Percentiles rank a stretch among this genome's conserved stretches.
Evolutionary conservation across 2,797 vertebrate genomes (phyloP).

Genomic region (Xyrichtys novacula): DNA sequence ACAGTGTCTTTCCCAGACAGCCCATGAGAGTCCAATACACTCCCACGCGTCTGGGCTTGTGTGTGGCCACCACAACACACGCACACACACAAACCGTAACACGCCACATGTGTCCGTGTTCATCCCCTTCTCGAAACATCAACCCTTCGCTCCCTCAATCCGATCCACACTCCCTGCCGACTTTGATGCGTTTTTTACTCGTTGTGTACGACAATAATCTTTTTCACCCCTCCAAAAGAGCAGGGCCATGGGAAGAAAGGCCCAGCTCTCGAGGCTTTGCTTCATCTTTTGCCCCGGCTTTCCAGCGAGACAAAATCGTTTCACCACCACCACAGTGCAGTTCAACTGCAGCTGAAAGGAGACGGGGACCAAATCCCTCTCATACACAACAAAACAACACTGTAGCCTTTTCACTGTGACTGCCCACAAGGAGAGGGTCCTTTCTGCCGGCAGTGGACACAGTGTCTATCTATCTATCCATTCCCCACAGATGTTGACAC

Average conservation of each 20-base stretch:
- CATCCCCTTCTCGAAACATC: slow-evolving; percentile 67
- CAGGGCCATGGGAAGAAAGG: slow-evolving; percentile 80
- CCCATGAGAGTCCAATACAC: slow-evolving; percentile 79
- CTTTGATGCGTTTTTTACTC: slow-evolving; percentile 77
- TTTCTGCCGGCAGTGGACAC: slow-evolving; percentile 84
- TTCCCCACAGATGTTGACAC: slow-evolving; percentile 95
- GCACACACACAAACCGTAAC: slow-evolving; percentile 41
- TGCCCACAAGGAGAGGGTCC: slow-evolving; percentile 84
- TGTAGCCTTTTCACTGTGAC: slow-evolving; percentile 89
- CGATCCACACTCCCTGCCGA: slow-evolving; percentile 75
- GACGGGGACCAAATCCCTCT: slow-evolving; percentile 84
- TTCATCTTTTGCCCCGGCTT: slow-evolving; percentile 78
- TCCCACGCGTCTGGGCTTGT: slow-evolving; percentile 78
- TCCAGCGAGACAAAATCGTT: slow-evolving; percentile 82
- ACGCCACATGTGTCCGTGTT: slow-evolving; percentile 70
- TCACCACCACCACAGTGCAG: slow-evolving; percentile 82
- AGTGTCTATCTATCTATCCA: slow-evolving; percentile 73
- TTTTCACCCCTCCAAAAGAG: slow-evolving; percentile 83
- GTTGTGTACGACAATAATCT: slow-evolving; percentile 83
- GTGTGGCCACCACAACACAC: slow-evolving; percentile 71
- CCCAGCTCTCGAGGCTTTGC: slow-evolving; percentile 69
- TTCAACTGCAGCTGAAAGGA: slow-evolving; percentile 87
- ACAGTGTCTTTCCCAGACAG: slow-evolving; percentile 79
- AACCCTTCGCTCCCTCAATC: slow-evolving; percentile 73
- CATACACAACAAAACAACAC: slow-evolving; percentile 83